Base-by-base conservation (phyloP, 35 echinoderm and acorn worm genomes). In the Eucidaris tribuloides region DNA sequence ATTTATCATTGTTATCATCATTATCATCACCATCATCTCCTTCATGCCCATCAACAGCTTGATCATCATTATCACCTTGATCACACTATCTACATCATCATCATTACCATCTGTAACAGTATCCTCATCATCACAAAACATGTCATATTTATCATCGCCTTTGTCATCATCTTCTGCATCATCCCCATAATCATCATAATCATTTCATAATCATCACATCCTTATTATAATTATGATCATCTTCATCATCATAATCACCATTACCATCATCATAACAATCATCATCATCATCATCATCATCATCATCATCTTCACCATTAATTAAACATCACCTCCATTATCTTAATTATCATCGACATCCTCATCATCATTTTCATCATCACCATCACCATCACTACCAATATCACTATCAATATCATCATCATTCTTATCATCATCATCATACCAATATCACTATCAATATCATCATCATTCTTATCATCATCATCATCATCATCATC, bases 361-460 rank as follows among this genome's bases (percentile, higher is more conserved):
- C 6, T 40, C 65, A 71, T n/a, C 65, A 71, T 1, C 48, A 79
- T 11, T 17, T 39, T 42, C 7, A 76, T 2, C 43, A 76, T 42
- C 23, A 76, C 22, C 43, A 77, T 20, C 22, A 44, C 2, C 71
- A 76, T 44, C 71, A 76, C 23, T 2, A 44, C 42, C 22, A 43
- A 39, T 19, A 2, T 0, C 13, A 42, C 23, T 40, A 45, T 77
- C 71, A 5, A 4, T 20, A 77, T 42, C 34, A 44, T 19, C 70
- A 43, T 76, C 31, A 43, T 7, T n/a, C 9, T 40, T 38, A 76
- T 43, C 70, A 76, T 36, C 5, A 42, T 28, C 70, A 76, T 76
- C 70, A 76, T 42, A 76, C n/a, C 42, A 76, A 15, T 28, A 76
- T 42, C 42, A 46, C 76, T 20, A 79, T 50, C 76, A 79, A 25